Conservation (phyloP, 2,888 invertebrate genomes). For the Ypsolopha scabrella region DNA sequence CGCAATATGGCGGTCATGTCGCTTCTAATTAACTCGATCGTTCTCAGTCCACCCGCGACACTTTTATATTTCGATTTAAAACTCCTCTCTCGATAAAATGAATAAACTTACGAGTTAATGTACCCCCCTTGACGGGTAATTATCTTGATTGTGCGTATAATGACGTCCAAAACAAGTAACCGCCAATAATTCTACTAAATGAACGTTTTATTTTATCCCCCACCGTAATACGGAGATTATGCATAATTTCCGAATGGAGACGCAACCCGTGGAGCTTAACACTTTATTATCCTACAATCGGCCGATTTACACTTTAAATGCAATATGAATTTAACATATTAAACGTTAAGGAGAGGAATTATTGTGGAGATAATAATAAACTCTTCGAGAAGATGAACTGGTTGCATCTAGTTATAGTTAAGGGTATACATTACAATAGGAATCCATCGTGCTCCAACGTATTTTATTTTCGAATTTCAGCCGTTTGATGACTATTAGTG, state of each 20-base stretch:
- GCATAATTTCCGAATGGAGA: conserved; percentile 1
- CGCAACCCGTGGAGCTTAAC: conserved; percentile 1
- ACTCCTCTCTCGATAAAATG: conserved; percentile 41
- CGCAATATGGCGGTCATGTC: conserved; percentile 12
- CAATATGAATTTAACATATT: neutral
- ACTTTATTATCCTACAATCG: conserved; percentile 2
- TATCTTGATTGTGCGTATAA: conserved; percentile 28
- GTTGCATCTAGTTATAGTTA: neutral
- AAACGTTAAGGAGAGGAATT: neutral
- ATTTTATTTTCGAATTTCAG: too few species aligned
- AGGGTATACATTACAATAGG: too few species aligned
- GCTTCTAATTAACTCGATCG: conserved; percentile 55
- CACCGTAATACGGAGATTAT: neutral
- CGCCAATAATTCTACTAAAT: conserved; percentile 17
- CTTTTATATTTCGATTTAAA: conserved; percentile 54
- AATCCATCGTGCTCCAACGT: too few species aligned
- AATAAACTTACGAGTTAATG: conserved; percentile 38
- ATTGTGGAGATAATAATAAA: neutral
- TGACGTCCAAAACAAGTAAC: conserved; percentile 18
- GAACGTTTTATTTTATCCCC: conserved; percentile 1
- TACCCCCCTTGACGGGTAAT: conserved; percentile 43
- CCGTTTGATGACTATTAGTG: too few species aligned
- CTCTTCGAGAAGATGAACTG: neutral
- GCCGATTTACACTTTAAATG: neutral
- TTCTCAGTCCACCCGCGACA: conserved; percentile 49